Percentiles rank a stretch among this genome's conserved stretches.
These are phyloP conservation scores for Helarctos malayanus DNA, from an alignment of 2,797 vertebrate genomes.

Conservation along the genomic window DNA sequence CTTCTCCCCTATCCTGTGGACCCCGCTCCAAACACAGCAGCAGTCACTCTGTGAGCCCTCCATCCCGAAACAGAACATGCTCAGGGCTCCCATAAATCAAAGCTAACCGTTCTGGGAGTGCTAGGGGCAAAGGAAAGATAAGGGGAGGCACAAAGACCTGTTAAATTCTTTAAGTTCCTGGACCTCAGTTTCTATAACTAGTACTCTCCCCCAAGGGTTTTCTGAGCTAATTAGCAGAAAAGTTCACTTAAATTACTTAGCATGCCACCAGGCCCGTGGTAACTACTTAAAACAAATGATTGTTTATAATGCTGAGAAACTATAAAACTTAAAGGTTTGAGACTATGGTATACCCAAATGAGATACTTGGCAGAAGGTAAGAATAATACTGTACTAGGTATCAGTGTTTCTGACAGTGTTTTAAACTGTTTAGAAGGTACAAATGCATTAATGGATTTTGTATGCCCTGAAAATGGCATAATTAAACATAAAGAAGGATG, in stretches of 20 bases:
- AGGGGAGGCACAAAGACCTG: background rate
- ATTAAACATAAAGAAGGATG: conserved; percentile 37
- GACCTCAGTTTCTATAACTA: background rate
- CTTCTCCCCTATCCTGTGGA: background rate
- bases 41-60: background rate
- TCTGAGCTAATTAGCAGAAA: conserved; percentile 5
- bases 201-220: background rate
- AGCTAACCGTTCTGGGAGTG: background rate
- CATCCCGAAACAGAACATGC: background rate
- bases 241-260: conserved; percentile 32
- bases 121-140: background rate
- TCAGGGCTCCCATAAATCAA: background rate
- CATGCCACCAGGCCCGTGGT: background rate
- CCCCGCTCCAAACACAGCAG: background rate
- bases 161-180: background rate
- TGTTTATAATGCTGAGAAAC: conserved; percentile 11
- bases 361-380: background rate
- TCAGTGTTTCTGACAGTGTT: background rate
- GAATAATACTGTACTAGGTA: conserved; percentile 11
- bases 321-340: background rate
- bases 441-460: conserved; percentile 22
- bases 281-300: background rate
- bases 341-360: background rate
- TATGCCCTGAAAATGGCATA: background rate
- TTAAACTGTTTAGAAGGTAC: background rate